Evolutionary conservation across 2,888 invertebrate genomes (phyloP).

Genomic region (Cylloceria caligata): DNA sequence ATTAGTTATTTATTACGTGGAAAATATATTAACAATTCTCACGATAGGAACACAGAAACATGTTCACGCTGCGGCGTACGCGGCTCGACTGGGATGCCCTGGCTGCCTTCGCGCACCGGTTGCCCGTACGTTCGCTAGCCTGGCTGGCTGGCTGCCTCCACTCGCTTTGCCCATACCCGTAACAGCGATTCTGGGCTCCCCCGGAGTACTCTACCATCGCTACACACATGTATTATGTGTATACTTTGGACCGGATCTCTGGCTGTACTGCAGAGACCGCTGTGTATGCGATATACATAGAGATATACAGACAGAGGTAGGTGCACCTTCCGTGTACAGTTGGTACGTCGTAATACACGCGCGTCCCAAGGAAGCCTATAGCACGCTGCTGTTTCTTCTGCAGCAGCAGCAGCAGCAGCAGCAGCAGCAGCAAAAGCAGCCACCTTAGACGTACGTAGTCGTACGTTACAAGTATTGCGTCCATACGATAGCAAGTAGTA

Average conservation of each 20-base stretch:
- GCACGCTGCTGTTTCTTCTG: background rate
- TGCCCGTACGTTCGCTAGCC: constrained; percentile 62
- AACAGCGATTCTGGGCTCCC: constrained; percentile 60
- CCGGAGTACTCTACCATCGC: constrained; percentile 33
- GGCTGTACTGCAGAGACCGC: background rate
- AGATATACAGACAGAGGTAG: background rate
- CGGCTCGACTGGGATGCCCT: constrained; percentile 79
- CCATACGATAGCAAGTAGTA: constrained; percentile 69
- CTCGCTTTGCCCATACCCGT: constrained; percentile 62
- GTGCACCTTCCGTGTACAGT: constrained; percentile 8
- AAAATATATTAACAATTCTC: background rate
- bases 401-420: background rate
- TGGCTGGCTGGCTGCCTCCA: constrained; percentile 53
- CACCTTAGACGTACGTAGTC: constrained; percentile 7
- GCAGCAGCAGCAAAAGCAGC: constrained; percentile 25
- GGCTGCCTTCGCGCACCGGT: constrained; percentile 77
- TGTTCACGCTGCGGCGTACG: constrained; percentile 79
- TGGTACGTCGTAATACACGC: constrained; percentile 18
- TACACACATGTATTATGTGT: constrained; percentile 11
- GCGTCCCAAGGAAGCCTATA: background rate
- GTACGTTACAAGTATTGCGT: constrained; percentile 42
- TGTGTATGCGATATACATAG: background rate
- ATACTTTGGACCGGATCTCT: constrained; percentile 23
- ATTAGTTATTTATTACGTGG: background rate
- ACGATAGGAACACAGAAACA: constrained; percentile 42